phyloP scores from a whole-genome alignment of 2,797 vertebrate species.

The Tarsius wallacei region DNA sequence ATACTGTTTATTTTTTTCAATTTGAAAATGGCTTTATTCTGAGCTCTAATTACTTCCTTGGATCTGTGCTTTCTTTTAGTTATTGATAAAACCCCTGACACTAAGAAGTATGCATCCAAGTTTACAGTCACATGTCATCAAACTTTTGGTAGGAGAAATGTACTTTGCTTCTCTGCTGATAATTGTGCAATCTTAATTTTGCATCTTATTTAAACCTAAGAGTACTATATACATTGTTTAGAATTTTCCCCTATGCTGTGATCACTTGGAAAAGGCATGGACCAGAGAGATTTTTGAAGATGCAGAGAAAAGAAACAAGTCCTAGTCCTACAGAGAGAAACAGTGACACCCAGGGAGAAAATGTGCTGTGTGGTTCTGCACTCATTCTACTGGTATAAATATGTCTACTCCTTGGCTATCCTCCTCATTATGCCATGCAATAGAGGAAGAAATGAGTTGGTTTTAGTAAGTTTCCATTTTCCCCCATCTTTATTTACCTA shows the following conservation, averaged over 20 bases:
- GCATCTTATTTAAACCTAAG: slow-evolving; percentile 62
- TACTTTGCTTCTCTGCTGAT: background rate
- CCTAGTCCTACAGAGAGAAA: background rate
- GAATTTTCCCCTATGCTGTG: background rate
- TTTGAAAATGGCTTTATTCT: slow-evolving; percentile 65
- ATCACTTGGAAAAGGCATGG: slow-evolving; percentile 17
- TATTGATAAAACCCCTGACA: slow-evolving; percentile 63
- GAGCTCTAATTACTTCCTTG: slow-evolving; percentile 65
- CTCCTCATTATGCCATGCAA: background rate
- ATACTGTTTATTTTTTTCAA: slow-evolving; percentile 55
- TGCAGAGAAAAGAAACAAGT: background rate
- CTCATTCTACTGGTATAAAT: background rate
- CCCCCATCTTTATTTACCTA: background rate
- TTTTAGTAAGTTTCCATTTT: slow-evolving; percentile 1
- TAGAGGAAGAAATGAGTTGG: background rate
- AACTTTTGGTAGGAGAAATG: slow-evolving; percentile 51
- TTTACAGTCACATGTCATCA: slow-evolving; percentile 35
- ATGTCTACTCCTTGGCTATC: background rate
- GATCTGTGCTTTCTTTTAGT: slow-evolving; percentile 57
- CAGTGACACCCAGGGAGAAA: background rate
- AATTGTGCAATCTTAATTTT: slow-evolving; percentile 57
- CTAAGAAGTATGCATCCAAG: background rate
- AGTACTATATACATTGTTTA: slow-evolving; percentile 17
- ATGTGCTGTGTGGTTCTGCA: fast-evolving
- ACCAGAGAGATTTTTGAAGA: slow-evolving; percentile 21